A percentile compares a stretch with the other conserved stretches of the same genome.
Evolutionary conservation across 2,888 invertebrate species (phyloP).

Genomic region (Phymatocera aterrima): DNA sequence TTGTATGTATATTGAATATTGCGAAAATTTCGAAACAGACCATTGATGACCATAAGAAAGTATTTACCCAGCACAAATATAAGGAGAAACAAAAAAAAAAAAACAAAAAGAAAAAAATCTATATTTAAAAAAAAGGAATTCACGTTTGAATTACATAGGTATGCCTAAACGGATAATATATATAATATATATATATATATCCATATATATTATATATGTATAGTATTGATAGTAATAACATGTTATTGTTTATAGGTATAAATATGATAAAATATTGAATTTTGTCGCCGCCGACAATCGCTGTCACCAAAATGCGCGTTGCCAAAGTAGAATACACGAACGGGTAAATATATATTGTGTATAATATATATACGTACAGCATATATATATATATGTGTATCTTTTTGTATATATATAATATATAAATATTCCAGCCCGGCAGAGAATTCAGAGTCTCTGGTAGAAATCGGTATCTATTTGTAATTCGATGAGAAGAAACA

Average conservation of each 20-base stretch:
- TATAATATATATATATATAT: neutral
- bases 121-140: neutral
- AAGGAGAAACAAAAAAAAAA: neutral
- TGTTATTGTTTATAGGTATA: no score
- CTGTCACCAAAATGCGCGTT: slow-evolving; percentile 41
- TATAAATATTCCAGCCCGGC: neutral
- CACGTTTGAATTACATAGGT: neutral
- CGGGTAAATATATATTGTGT: neutral
- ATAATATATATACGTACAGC: neutral
- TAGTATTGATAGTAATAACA: neutral
- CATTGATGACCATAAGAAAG: slow-evolving; percentile 48
- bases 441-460: neutral
- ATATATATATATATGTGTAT: neutral
- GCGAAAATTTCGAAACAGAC: slow-evolving; percentile 28
- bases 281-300: slow-evolving; percentile 29
- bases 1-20: neutral
- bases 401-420: neutral
- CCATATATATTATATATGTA: neutral
- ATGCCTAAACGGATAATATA: neutral
- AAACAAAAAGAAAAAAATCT: neutral
- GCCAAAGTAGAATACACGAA: slow-evolving; percentile 29
- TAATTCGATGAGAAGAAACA: no score
- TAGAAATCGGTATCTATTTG: neutral
- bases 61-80: slow-evolving; percentile 48
- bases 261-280: no score